Evolutionary conservation across 2,888 invertebrate species (phyloP), one percentile per base, ranked within the genome.

Genomic region (Rotaria socialis): DNA sequence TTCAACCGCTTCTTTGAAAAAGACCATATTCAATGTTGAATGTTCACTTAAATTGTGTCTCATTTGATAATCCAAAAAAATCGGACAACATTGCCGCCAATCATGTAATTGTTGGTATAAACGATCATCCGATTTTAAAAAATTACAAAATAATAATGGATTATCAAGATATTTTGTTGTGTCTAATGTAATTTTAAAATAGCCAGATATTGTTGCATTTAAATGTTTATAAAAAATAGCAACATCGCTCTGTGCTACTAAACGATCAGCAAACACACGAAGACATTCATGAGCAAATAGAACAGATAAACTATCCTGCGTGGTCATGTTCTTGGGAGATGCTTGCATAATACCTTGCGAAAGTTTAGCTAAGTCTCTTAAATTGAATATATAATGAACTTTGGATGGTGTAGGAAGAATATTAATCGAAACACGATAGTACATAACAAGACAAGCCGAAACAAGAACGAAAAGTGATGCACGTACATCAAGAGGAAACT

Each of bases 331-430:
- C 1, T 89, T 88, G 24, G 90, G 89, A 75, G 90, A 89, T 3
- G 91, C 90, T 87, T 90, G 90, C 55, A 90, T 87, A 86, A 91
- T 87, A 24, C 91, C 91, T 84, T 89, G 89, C n/a, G 91, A 89
- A 7, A 90, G 90, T 90, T 91, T 90, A 27, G 90, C 89, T 47
- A 91, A 89, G 88, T 91, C 91, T 86, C 91, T 88, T 60, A 91
- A 89, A 88, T 91, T 91, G 88, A 91, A 91, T n/a, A 90, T 90
- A 88, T 91, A 91, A 87, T 91, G 91, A n/a, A 90, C 90, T 87
- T 91, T 91, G 67, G 90, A 89, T 11, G 91, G 91, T 10, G 91
- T 91, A 19, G 91, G 91, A 74, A 90, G 87, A 90, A 91, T 90
- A 85, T 88, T 88, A 43, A 88, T 88, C 86, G 90, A 89, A 89